Evolutionary conservation across 1,140 invertebrate genomes (phyloP), one percentile per base, ranked within the genome.

Genomic region (Drosophila littoralis): DNA sequence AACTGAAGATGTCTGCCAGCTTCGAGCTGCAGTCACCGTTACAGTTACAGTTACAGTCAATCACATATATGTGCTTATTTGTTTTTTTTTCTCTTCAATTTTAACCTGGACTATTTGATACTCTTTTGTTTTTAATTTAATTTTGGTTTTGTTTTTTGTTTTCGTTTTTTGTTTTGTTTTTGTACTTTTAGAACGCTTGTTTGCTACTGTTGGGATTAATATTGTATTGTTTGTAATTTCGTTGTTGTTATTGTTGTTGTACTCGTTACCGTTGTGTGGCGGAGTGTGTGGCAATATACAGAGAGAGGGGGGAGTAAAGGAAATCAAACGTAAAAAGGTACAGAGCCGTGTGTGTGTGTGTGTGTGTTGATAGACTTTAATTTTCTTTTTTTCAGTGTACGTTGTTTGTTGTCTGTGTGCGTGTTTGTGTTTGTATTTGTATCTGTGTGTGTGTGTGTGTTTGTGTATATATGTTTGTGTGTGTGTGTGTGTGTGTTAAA

Each of bases 401-500:
- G 50, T 32, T 10, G 32, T 12, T 52, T 10, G 9, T 43, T 33
- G 43, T 61, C n/a, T 50, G 17, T 73, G 38, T 57, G 66, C 54
- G 28, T 73, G 35, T 59, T 60, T 60, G 12, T 65, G 22, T 71
- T 17, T 60, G 32, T 61, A 36, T 60, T 43, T 43, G 48, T 52
- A 60, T 67, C 40, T 70, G n/a, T 61, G 38, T 73, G 64, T 65
- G 17, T 73, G 45, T 67, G 50, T 65, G 12, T 73, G 43, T 77
- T 28, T 67, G 50, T 79, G 45, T 80, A 64, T 82, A 58, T 83
- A 60, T 75, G 45, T 85, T 67, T 67, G 50, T 65, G 12, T 73
- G 43, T 77, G 33, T 67, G 50, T 79, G 45, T 80, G 67, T 82
- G 61, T 83, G 60, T 75, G 45, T 85, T 67, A 77, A 90, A 90